phyloP scores from a whole-genome alignment of 2,888 invertebrate species.

The Sinelater perroti region DNA sequence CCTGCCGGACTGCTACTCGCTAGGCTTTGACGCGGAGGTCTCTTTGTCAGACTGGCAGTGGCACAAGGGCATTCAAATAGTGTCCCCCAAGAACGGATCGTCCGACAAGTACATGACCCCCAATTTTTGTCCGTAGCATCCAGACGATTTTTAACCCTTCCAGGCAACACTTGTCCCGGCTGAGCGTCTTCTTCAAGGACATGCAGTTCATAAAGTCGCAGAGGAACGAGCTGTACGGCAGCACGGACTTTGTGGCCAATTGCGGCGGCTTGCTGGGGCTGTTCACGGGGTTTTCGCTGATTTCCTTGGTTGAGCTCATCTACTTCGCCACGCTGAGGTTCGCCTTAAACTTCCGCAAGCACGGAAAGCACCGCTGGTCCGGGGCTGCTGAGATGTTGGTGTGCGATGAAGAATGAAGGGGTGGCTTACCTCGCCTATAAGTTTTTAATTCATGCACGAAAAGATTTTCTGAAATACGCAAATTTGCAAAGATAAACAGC shows the following conservation, averaged over 20 bases:
- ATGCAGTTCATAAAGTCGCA: conserved; percentile 30
- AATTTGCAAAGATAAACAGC: too few species aligned
- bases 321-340: conserved; percentile 27
- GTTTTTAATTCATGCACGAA: too few species aligned
- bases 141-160: neutral
- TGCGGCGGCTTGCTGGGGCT: conserved; percentile 30
- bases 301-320: conserved; percentile 22
- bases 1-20: conserved; percentile 70
- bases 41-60: conserved; percentile 73
- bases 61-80: conserved; percentile 37
- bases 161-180: conserved; percentile 20
- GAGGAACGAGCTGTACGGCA: conserved; percentile 27
- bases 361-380: conserved; percentile 20
- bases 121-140: neutral
- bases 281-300: conserved; percentile 29
- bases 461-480: too few species aligned
- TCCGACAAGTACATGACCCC: neutral
- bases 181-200: conserved; percentile 27
- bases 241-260: conserved; percentile 23
- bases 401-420: neutral
- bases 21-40: conserved; percentile 73
- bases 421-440: too few species aligned
- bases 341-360: conserved; percentile 17
- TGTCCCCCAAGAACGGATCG: conserved; percentile 8
- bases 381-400: conserved; percentile 12